These are phyloP conservation scores for Trachemys scripta DNA, from an alignment of 2,113 vertebrate genomes.

Conservation along the genomic window DNA sequence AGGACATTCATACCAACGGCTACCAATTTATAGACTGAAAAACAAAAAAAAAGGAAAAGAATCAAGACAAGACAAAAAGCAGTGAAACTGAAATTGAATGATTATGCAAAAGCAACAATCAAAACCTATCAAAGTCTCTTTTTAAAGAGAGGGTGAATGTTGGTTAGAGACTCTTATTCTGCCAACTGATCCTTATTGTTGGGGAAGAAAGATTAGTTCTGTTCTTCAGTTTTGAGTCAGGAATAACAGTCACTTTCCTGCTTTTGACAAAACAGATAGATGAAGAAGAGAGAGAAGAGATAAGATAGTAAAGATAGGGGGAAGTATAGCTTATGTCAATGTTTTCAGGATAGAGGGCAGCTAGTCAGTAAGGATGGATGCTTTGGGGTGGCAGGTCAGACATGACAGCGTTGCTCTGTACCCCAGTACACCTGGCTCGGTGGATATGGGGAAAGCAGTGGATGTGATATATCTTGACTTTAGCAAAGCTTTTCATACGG, in stretches of 20 bases:
- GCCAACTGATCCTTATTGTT: neutral
- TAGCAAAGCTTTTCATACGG: too few species aligned
- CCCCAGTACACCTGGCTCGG: too few species aligned
- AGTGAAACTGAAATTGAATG: neutral
- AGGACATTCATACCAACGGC: neutral
- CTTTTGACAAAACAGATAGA: too few species aligned
- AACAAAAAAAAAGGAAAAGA: neutral
- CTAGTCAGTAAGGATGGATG: too few species aligned
- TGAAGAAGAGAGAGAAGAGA: too few species aligned
- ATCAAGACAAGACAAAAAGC: neutral
- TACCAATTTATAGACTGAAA: neutral
- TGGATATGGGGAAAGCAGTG: too few species aligned
- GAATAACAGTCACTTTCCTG: neutral
- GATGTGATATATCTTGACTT: too few species aligned
- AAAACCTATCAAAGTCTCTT: neutral
- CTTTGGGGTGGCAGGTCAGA: too few species aligned
- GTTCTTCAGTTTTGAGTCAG: neutral
- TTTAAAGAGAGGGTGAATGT: neutral
- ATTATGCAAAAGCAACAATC: neutral
- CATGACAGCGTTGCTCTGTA: too few species aligned
- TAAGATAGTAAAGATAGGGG: too few species aligned
- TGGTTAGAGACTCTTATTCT: neutral
- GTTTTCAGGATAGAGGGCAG: too few species aligned
- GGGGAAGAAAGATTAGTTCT: neutral
- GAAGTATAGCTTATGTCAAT: too few species aligned